Conservation (phyloP, 2,797 vertebrate species). For the Xenentodon cancila region DNA sequence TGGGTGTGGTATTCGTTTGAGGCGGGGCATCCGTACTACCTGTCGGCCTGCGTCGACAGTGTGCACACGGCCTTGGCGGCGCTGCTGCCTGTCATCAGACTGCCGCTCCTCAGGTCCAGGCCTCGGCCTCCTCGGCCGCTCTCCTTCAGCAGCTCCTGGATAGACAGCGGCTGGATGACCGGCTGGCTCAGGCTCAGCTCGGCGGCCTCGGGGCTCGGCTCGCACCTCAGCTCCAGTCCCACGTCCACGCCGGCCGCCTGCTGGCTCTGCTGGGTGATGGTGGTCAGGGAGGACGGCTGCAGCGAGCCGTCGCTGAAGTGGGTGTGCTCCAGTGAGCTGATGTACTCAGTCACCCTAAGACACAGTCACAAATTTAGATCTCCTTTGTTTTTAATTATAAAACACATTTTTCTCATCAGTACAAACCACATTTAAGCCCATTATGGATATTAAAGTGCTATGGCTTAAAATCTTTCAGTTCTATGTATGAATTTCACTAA, state of each 20-base stretch:
- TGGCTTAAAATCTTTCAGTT: too few relatives aligned
- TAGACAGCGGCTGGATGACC: conserved; percentile 88
- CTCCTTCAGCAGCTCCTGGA: conserved; percentile 93
- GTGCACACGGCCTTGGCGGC: conserved; percentile 91
- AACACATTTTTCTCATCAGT: too few relatives aligned
- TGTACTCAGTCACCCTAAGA: conserved; percentile 92
- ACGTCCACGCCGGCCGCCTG: conserved; percentile 72
- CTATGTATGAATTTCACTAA: too few relatives aligned
- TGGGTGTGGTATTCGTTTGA: too few relatives aligned
- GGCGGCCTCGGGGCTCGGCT: conserved; percentile 71
- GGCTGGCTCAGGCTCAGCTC: conserved; percentile 85
- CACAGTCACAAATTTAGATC: not conserved
- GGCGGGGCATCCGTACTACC: too few relatives aligned
- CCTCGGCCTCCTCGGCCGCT: conserved; percentile 67
- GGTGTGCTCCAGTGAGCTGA: conserved; percentile 93
- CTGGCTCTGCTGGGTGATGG: conserved; percentile 88
- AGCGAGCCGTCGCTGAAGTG: conserved; percentile 91
- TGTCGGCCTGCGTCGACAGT: conserved; percentile 93
- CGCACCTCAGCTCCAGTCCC: conserved; percentile 73
- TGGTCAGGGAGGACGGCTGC: conserved; percentile 83
- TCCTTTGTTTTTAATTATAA: not conserved
- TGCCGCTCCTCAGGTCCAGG: conserved; percentile 87
- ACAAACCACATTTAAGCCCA: too few relatives aligned
- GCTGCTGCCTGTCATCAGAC: conserved; percentile 86
- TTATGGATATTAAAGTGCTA: too few relatives aligned